Percentiles rank a stretch among this genome's conserved stretches.
These are phyloP conservation scores for Prionailurus bengalensis DNA, from an alignment of 2,113 vertebrate genomes.

Conservation along the genomic window DNA sequence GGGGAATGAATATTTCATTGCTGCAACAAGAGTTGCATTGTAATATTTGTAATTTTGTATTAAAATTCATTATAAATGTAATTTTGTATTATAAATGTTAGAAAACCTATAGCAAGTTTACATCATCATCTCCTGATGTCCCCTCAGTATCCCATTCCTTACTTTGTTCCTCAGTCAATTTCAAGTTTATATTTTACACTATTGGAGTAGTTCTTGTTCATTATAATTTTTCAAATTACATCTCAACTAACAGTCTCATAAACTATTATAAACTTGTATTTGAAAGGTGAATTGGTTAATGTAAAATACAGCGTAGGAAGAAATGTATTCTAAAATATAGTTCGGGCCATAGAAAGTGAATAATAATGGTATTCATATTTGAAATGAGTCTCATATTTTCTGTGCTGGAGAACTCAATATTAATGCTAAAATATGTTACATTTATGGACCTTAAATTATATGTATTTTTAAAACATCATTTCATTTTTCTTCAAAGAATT, in stretches of 20 bases:
- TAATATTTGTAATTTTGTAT: too few species aligned
- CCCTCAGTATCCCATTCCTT: not conserved
- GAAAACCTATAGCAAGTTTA: not conserved
- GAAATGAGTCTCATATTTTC: not conserved
- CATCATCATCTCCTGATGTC: not conserved
- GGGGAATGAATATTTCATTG: not conserved
- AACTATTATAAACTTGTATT: not conserved
- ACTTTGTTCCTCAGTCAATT: not conserved
- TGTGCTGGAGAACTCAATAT: not conserved
- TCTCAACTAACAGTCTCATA: not conserved
- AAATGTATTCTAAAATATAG: slow-evolving; percentile 12
- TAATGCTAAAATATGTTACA: slow-evolving; percentile 6
- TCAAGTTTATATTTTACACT: not conserved
- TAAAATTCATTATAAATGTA: too few species aligned
- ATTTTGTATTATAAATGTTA: not conserved
- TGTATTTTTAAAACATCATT: not conserved
- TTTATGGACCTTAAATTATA: not conserved
- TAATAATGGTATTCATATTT: not conserved
- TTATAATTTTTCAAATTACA: not conserved
- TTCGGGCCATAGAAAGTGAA: not conserved
- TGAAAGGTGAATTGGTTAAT: not conserved
- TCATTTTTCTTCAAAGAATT: not conserved
- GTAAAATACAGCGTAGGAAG: not conserved
- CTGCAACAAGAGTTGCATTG: not conserved
- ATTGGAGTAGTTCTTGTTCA: not conserved